Evolutionary conservation across 1,140 invertebrate species (phyloP), one percentile per base, ranked within the genome.

Genomic region (Heterodera carotae): DNA sequence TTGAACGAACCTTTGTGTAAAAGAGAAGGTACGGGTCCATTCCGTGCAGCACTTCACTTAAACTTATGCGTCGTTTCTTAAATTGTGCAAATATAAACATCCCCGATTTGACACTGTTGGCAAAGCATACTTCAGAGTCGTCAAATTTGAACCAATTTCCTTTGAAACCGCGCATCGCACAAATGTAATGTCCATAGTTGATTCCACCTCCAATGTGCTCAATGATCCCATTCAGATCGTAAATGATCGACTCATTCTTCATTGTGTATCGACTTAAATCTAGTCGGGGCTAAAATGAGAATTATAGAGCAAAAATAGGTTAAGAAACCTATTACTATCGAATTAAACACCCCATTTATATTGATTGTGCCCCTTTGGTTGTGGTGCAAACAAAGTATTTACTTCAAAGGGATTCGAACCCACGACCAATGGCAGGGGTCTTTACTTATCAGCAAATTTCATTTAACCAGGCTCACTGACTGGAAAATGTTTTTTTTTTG

Each of bases 91-190:
- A 66, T 4, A 56, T 25, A 73, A 73, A 33, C 25, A 33, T 73
- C 10, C 29, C 8, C 12, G 10, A 69, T 56, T 8, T 75, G 76
- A 64, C 22, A 67, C n/a, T 25, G 22, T 15, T 31, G 15, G n/a
- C n/a, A 33, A 76, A 66, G 60, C 31, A 64, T 60, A 77, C 76
- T 31, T 77, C 73, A 27, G 53, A 62, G 27, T 77, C 76, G 36
- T 77, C 77, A 73, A 80, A 78, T 27, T 78, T 33, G 59, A 39
- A 78, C 77, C 75, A 78, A 33, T 59, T 59, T 29, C 64, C 76
- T 43, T 79, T 80, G 59, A 79, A 79, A 0, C 78, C 78, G 53
- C 78, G 78, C 76, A 80, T 69, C 7, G 79, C 78, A 48, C 53
- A 60, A 34, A 79, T 66, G 62, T 79, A 79, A 59, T 79, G 78